A percentile compares a stretch with the other conserved stretches of the same genome.
These are phyloP conservation scores for Anolis sagrei DNA, from an alignment of 2,113 vertebrate genomes.

Conservation along the genomic window DNA sequence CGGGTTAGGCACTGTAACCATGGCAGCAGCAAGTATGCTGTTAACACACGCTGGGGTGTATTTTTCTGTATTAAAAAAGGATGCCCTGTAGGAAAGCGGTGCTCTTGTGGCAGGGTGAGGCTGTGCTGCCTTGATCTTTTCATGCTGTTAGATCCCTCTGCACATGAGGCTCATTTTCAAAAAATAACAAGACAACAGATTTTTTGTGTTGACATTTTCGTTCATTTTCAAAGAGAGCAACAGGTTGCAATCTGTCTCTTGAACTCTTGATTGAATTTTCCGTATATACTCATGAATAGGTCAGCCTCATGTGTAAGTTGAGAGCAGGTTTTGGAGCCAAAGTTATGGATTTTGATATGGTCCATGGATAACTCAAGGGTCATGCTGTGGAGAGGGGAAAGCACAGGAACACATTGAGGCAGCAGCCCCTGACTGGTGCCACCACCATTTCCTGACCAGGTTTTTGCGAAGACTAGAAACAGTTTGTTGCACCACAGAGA, in stretches of 20 bases:
- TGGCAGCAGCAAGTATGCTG: not conserved
- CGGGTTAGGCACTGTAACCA: not conserved
- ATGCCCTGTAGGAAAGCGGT: constrained; percentile 18
- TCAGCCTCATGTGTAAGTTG: too few species aligned
- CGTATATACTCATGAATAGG: too few species aligned
- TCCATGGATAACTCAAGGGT: too few species aligned
- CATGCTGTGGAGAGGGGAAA: too few species aligned
- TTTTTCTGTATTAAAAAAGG: constrained; percentile 25
- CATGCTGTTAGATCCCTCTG: not conserved
- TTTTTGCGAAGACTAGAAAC: too few species aligned
- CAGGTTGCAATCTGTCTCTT: too few species aligned
- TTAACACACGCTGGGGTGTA: constrained; percentile 29
- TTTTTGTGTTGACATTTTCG: not conserved
- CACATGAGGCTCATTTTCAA: not conserved
- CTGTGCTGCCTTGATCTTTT: not conserved
- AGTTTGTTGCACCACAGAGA: too few species aligned
- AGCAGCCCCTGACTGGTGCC: too few species aligned
- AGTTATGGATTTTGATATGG: too few species aligned
- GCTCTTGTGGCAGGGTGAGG: not conserved
- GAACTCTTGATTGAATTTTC: not conserved
- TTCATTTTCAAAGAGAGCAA: not conserved
- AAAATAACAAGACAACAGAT: not conserved
- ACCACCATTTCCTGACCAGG: too few species aligned
- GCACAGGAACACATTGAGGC: too few species aligned
- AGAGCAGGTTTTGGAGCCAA: too few species aligned